Base-by-base conservation (phyloP, 2,113 vertebrate genomes). In the Plecturocebus donacophilus region DNA sequence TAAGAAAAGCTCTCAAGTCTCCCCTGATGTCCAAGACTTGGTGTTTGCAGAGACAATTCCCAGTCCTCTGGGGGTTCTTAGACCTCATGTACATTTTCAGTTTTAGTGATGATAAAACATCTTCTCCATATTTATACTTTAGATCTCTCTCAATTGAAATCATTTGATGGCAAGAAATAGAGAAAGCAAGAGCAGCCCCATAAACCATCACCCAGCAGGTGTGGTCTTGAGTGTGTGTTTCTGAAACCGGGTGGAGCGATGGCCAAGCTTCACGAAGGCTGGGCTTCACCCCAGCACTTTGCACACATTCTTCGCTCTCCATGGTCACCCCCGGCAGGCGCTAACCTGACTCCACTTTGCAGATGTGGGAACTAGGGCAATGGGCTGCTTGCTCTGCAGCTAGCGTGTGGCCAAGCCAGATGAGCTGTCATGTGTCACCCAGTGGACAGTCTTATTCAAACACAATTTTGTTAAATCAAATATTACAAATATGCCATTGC, bases 1-100 rank as follows among this genome's bases (percentile, higher is more conserved):
- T 0, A 0, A 11, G 25, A 1, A 0, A 12, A 23, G 4, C 6
- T 8, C 8, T 11, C 12, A 35, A 0, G 1, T 0, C 0, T 3
- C 38, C 21, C 30, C 16, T 21, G 0, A 16, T 0, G 0, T 35
- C 8, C 4, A 8, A 23, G 42, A 1, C 17, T 27, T 0, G 3
- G 4, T 1, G 3, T 8, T 20, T 9, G 38, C 21, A 16, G 35
- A 20, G 16, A 1, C 7, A 3, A 17, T 1, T 49, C 27, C 54
- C 5, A 6, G 6, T 5, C 19, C 21, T 2, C 35, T 2, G 2
- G 4, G 4, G 3, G 27, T 8, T 19, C 77, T 68, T 3, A 16
- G 13, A 20, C 35, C 23, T 14, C n/a, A 11, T 0, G 0, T 1
- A 17, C 13, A 1, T 16, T 27, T 66, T 25, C 32, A 1, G 0